phyloP scores from a whole-genome alignment of 2,113 vertebrate species.

The Melospiza melodia region DNA sequence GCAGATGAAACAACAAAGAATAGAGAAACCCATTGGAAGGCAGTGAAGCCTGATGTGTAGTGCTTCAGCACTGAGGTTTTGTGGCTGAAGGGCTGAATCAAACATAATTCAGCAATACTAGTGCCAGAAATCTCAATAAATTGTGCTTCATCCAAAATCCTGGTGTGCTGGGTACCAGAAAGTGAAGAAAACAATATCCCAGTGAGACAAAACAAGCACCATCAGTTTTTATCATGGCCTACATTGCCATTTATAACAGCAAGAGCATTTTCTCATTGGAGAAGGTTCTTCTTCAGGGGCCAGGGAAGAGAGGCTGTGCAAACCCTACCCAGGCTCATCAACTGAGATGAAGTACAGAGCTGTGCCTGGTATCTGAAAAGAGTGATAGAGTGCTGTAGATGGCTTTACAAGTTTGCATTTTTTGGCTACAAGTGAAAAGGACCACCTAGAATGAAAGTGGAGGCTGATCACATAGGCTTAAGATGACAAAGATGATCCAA shows the following conservation, averaged over 20 bases:
- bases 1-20: background rate
- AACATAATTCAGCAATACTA: background rate
- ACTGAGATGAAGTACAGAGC: background rate
- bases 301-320: background rate
- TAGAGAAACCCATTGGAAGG: background rate
- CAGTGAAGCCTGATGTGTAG: background rate
- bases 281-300: background rate
- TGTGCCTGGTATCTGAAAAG: background rate
- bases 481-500: background rate
- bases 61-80: background rate
- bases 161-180: conserved; percentile 16
- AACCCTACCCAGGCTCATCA: background rate
- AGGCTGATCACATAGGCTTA: background rate
- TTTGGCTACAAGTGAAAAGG: background rate
- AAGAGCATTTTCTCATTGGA: background rate
- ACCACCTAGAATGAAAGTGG: background rate
- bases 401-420: background rate
- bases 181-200: background rate
- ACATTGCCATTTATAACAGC: background rate
- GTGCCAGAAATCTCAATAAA: conserved; percentile 42
- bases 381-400: background rate
- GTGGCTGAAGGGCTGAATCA: conserved; percentile 20
- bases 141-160: conserved; percentile 29
- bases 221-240: background rate
- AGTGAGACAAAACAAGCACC: conserved; percentile 7